phyloP scores from a whole-genome alignment of 1,140 invertebrate species.

The Wasmannia auropunctata region DNA sequence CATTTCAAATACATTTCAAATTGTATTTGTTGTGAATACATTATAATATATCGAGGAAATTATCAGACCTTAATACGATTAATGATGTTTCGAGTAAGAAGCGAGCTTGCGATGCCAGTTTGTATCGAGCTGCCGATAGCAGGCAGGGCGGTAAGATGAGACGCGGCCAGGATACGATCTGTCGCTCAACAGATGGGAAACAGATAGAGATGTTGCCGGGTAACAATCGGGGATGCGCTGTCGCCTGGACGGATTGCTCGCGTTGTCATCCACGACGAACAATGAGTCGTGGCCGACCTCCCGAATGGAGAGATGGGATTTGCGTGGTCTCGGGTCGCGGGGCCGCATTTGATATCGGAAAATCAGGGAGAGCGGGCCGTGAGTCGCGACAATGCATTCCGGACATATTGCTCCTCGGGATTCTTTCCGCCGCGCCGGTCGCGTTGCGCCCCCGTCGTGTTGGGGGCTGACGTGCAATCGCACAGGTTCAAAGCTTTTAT shows the following conservation, averaged over 20 bases:
- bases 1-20: background rate
- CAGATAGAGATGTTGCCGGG: conserved; percentile 45
- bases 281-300: conserved; percentile 48
- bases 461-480: conserved; percentile 11
- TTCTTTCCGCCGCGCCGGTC: conserved; percentile 33
- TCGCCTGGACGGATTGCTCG: conserved; percentile 42
- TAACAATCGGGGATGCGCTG: conserved; percentile 48
- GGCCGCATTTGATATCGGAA: conserved; percentile 50
- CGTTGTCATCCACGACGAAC: conserved; percentile 51
- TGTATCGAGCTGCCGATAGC: conserved; percentile 38
- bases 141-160: conserved; percentile 29
- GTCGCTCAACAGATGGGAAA: conserved; percentile 55
- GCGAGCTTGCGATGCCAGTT: conserved; percentile 2
- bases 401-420: conserved; percentile 43
- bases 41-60: background rate
- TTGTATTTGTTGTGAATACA: background rate
- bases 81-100: background rate
- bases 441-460: conserved; percentile 16
- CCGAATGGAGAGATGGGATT: conserved; percentile 55
- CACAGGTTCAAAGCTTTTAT: conserved; percentile 32
- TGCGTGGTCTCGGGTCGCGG: conserved; percentile 46
- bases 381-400: conserved; percentile 33
- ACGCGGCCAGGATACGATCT: conserved; percentile 18
- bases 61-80: background rate
- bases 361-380: conserved; percentile 30